phyloP scores from a whole-genome alignment of 2,888 invertebrate genomes.

The Nephrocerus scutellatus region DNA sequence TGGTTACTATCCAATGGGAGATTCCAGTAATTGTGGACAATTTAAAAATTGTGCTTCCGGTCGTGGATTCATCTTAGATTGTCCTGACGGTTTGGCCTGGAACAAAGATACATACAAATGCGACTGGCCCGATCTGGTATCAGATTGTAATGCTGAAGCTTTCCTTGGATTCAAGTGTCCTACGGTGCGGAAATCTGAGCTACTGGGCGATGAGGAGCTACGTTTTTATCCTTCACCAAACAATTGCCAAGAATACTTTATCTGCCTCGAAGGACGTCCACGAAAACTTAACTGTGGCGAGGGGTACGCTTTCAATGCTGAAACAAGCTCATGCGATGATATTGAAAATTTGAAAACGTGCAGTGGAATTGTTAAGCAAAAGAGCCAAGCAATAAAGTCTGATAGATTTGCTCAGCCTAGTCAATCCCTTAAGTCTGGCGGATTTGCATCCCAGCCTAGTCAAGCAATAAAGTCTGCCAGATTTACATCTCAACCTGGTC shows the following conservation, averaged over 20 bases:
- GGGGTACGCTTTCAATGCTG: constrained; percentile 69
- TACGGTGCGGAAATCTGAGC: constrained; percentile 44
- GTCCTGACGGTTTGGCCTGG: constrained; percentile 79
- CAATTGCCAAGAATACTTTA: constrained; percentile 72
- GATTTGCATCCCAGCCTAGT: too few relatives aligned
- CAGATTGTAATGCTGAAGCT: constrained; percentile 73
- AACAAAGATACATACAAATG: constrained; percentile 66
- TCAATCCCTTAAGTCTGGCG: too few relatives aligned
- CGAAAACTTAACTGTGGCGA: constrained; percentile 69
- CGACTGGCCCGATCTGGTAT: constrained; percentile 82
- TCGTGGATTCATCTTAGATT: constrained; percentile 63
- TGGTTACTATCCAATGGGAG: constrained; percentile 70
- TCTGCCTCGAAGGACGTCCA: constrained; percentile 68
- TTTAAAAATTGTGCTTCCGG: constrained; percentile 79
- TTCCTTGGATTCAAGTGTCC: constrained; percentile 74
- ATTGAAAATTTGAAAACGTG: constrained; percentile 73
- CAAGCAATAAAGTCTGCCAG: too few relatives aligned
- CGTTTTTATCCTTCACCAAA: constrained; percentile 50
- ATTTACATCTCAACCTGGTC: too few relatives aligned
- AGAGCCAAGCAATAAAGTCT: constrained; percentile 36
- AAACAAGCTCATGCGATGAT: constrained; percentile 64
- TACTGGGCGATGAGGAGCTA: constrained; percentile 48
- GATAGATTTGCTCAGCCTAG: too few relatives aligned
- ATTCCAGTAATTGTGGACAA: constrained; percentile 61
- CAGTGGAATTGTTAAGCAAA: constrained; percentile 42